Evolutionary conservation across 2,888 invertebrate species (phyloP), one percentile per base, ranked within the genome.

Genomic region (Xanthia togata): DNA sequence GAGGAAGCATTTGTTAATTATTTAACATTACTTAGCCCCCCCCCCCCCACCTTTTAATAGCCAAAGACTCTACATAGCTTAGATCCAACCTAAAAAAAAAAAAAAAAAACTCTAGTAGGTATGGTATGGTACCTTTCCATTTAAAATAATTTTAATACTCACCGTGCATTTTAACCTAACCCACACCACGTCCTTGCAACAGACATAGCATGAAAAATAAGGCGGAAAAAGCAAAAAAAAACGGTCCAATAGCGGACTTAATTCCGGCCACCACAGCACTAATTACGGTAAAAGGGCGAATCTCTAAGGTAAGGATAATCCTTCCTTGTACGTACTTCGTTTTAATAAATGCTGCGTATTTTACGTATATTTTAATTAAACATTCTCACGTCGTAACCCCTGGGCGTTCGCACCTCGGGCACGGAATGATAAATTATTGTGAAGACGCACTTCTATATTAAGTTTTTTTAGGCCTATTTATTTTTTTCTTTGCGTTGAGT

Each of bases 281-380:
- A 92, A 92, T 92, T 92, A 92, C 89, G 88, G 89, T 90, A 89
- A 91, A 91, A 91, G 87, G 81, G 78, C 88, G 78, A 84, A 87
- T 89, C 91, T 88, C 90, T 57, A 87, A 91, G 90, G 91, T 87
- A 90, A 89, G 89, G 91, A 90, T 92, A 90, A 93, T 91, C 92
- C 91, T 90, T 90, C 89, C 90, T 89, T 90, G 77, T 88, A 81
- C 87, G 88, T 88, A 89, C 90, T 89, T 87, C 89, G 90, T 91
- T 93, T 92, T 93, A 93, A 92, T 93, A 93, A 93, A 90, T 89
- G 85, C 87, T 75, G 76, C 87, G 90, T 91, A 91, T 92, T 93
- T 92, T 92, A 86, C 87, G 84, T 88, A 80, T 88, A 91, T 93
- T 93, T 93, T 93, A 93, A 93, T 93, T 93, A 93, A 93, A 93